A percentile compares a stretch with the other conserved stretches of the same genome.
Conservation (phyloP, 92 coral and sea anemone genomes). For the Epizoanthus scotinus region DNA sequence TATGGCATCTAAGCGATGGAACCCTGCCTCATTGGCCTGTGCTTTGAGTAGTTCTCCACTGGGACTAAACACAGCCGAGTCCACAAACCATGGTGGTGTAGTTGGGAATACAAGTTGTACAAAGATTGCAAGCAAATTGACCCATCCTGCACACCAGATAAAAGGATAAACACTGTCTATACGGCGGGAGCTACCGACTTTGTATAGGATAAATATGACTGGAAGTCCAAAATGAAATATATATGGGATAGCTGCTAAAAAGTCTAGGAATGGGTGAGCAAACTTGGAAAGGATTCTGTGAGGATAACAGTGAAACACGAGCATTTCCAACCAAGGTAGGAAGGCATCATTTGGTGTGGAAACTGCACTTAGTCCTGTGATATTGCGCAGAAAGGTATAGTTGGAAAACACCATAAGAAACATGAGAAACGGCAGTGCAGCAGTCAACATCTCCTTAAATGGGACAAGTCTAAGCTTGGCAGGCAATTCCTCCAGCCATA, state of each 20-base stretch:
- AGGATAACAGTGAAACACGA: constrained; percentile 95
- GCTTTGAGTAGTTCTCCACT: constrained; percentile 84
- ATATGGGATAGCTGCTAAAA: constrained; percentile 94
- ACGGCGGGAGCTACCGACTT: constrained; percentile 77
- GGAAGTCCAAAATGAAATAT: constrained; percentile 94
- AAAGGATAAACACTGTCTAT: constrained; percentile 86
- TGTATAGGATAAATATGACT: constrained; percentile 77
- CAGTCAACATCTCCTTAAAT: constrained; percentile 65
- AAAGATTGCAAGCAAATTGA: constrained; percentile 84
- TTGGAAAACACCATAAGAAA: constrained; percentile 84
- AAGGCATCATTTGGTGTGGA: constrained; percentile 85
- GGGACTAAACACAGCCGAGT: constrained; percentile 94
- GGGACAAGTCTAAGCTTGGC: constrained; percentile 83
- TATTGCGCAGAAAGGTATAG: constrained; percentile 75
- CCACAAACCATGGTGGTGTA: constrained; percentile 99
- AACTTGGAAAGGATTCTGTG: constrained; percentile 95
- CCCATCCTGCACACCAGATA: constrained; percentile 99
- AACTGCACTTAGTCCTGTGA: constrained; percentile 80
- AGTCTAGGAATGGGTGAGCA: constrained; percentile 96
- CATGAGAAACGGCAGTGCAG: constrained; percentile 75
- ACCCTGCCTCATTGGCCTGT: constrained; percentile 96
- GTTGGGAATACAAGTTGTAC: constrained; percentile 96
- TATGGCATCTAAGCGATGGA: constrained; percentile 92
- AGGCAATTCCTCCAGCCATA: constrained; percentile 86
- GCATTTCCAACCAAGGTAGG: constrained; percentile 91